Base-by-base conservation (phyloP, 1,140 invertebrate genomes). In the Oedothorax gibbosus region DNA sequence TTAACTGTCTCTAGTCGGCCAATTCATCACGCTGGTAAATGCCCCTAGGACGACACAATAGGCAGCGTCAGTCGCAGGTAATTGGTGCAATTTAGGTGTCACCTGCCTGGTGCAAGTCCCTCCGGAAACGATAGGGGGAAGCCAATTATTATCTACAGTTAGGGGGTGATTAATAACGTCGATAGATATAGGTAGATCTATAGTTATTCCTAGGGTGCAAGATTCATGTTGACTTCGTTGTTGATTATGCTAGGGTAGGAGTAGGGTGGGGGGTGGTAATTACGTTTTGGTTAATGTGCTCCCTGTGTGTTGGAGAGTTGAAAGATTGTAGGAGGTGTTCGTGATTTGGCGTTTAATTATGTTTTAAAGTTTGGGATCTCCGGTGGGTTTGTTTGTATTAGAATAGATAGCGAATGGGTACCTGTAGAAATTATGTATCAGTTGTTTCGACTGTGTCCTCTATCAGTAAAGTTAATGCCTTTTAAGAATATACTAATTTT, bases 81-180 rank as follows among this genome's bases (percentile, higher is more conserved):
- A 84, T 84, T 84, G 81, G 71, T 62, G 71, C 81, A 84, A 84
- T 84, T 84, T 84, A 72, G 81, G 81, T 84, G 81, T 84, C 81
- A 84, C 81, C 81, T 84, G 81, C 81, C 81, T 72, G 72, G 57
- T 57, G 49, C 54, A 65, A 50, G 73, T 82, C 80, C 80, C 80
- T 82, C 72, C 73, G 80, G 80, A 82, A 82, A 75, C 81, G 81
- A 84, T 71, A 35, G 35, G 35, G 76, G 81, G 81, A 84, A 84
- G 81, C 81, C 81, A 84, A 84, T 84, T 84, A 84, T 84, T 84
- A 84, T 84, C 71, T 84, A 84, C 81, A 75, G 81, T 84, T 84
- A 84, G 76, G 57, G 71, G 71, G 68, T 84, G 81, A 84, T 84
- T 84, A 84, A 84, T 84, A 82, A 84, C 57, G 71, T 71, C 49